Evolutionary conservation across 2,888 invertebrate species (phyloP), one percentile per base, ranked within the genome.

Genomic region (Dynastes hyllus): DNA sequence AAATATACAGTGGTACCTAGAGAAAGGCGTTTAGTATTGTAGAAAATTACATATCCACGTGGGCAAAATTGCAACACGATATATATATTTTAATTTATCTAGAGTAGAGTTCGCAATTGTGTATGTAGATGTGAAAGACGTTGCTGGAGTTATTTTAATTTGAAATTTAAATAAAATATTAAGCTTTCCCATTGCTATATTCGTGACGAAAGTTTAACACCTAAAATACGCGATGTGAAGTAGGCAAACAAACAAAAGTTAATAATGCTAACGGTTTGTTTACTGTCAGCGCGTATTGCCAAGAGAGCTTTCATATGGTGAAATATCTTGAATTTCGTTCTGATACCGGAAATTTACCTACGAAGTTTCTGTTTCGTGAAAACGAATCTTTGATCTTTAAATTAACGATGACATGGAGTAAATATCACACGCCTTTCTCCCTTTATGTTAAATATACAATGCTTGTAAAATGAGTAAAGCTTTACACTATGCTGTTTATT

Each of bases 301-400:
- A 58, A 8, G 22, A 22, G 51, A 69, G 69, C 51, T 69, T 51
- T 69, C 13, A 27, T 51, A 69, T 53, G 51, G 69, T 53, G 45
- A 61, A 75, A 27, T 22, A 45, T 40, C 61, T 40, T 61, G 61
- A 61, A 75, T 61, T 69, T 61, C 45, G 45, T 45, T 75, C 61
- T 45, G 27, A 22, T 50, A 29, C 51, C 51, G 69, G 69, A 69
- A 69, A 69, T 69, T 69, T 69, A 50, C 51, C 51, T 51, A 69
- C 40, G 29, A 50, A 75, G 45, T 75, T 50, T 22, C 45, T 75
- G 63, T 45, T 61, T 61, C 50, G 40, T 58, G 40, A 73, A 50
- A 73, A 40, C 61, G 58, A 61, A 45, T 50, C 73, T 75, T 75
- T 61, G 61, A 75, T 75, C 73, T 75, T 61, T 75, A 73, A 73